Percentiles rank a stretch among this genome's conserved stretches.
Conservation (phyloP, 1,140 invertebrate genomes). For the Manduca sexta region DNA sequence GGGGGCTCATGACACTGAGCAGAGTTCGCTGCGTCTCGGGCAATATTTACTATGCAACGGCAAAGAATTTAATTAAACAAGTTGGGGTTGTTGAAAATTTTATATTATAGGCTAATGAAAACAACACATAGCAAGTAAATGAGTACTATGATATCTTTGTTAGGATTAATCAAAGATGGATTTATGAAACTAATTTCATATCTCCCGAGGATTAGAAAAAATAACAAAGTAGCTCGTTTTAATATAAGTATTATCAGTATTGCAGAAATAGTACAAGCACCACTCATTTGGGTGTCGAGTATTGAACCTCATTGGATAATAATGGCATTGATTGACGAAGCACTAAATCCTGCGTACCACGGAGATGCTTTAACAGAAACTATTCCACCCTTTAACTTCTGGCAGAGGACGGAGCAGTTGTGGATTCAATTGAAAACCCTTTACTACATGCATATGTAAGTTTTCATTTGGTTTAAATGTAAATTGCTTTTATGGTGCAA, state of each 20-base stretch:
- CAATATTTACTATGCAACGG: too few species aligned
- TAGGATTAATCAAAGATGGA: too few species aligned
- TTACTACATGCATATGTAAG: conserved; percentile 6
- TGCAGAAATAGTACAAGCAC: conserved; percentile 30
- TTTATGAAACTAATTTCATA: too few species aligned
- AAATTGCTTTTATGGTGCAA: too few species aligned
- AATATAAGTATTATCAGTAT: conserved; percentile 20
- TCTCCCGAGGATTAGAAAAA: too few species aligned
- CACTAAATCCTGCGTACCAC: conserved; percentile 29
- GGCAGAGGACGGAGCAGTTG: conserved; percentile 23
- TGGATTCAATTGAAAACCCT: neutral
- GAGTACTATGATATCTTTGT: neutral
- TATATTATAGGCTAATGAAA: neutral
- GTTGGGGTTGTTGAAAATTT: neutral
- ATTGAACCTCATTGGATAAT: conserved; percentile 25
- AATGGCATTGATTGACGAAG: conserved; percentile 28
- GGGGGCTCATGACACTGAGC: too few species aligned
- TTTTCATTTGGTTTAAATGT: neutral
- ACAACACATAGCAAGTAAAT: neutral
- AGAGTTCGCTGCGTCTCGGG: too few species aligned
- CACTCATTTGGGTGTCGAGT: neutral
- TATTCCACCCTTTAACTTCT: conserved; percentile 23
- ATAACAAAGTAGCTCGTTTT: too few species aligned
- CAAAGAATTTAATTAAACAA: too few species aligned
- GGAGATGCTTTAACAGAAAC: conserved; percentile 7